phyloP scores from a whole-genome alignment of 2,797 vertebrate genomes.

The Characodon lateralis region DNA sequence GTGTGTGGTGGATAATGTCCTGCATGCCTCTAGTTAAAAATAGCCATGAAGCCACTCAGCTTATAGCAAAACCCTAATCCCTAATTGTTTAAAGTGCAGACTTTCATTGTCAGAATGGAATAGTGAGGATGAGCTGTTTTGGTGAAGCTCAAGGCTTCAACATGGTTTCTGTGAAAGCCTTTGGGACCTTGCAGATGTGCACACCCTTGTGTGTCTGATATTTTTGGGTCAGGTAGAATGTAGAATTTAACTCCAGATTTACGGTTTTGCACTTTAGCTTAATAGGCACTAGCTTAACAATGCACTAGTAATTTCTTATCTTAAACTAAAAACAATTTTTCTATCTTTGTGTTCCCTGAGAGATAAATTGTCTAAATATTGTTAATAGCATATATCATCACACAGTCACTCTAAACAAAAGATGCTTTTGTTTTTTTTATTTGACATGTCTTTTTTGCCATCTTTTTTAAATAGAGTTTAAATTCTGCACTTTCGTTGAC shows the following conservation, averaged over 20 bases:
- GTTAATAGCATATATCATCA: neutral
- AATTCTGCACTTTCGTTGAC: neutral
- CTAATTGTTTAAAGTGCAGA: slow-evolving; percentile 57
- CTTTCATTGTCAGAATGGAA: neutral
- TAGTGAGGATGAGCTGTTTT: neutral
- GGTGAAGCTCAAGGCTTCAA: neutral
- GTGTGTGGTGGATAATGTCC: slow-evolving; percentile 27
- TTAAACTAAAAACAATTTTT: neutral
- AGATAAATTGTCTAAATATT: neutral
- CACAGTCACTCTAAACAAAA: neutral
- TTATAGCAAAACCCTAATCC: slow-evolving; percentile 42
- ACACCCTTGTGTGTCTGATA: neutral
- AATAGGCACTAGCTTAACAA: neutral
- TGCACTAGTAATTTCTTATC: neutral
- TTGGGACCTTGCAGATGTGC: neutral
- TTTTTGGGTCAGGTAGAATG: neutral
- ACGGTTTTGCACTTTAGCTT: neutral
- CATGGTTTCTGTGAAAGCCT: neutral
- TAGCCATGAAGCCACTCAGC: slow-evolving; percentile 27
- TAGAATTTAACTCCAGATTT: neutral
- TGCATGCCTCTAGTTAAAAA: slow-evolving; percentile 37
- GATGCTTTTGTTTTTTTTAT: neutral
- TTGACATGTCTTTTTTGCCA: neutral
- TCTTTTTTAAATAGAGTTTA: neutral
- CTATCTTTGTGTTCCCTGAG: neutral